Evolutionary conservation across 1,140 invertebrate genomes (phyloP), one percentile per base, ranked within the genome.

Genomic region (Caenorhabditis brenneri): DNA sequence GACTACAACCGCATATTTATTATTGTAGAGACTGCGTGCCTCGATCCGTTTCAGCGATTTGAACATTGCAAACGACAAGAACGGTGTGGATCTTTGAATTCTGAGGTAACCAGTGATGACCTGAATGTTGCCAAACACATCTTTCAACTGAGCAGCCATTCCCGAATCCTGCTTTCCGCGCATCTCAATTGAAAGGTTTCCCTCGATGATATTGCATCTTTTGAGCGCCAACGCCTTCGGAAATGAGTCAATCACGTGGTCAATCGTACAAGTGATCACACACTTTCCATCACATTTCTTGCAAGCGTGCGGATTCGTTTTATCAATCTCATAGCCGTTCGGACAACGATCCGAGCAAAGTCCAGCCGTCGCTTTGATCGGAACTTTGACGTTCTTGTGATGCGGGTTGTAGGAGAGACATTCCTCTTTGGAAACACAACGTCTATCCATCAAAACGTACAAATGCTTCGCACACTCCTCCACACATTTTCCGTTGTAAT

Each of bases 121-220:
- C 74, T 92, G 91, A 1, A 97, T 92, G 83, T 93, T 95, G 88
- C 93, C 93, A 51, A 97, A 91, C 84, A 93, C 94, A 24, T 94
- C 92, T 88, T 95, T 95, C 48, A 97, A 91, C 65, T 94, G 94
- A 53, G 94, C 93, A n/a, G 95, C 93, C 33, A 95, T 69, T n/a
- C 79, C 83, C 29, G 48, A 49, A 10, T 94, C 94, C 27, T 94
- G 94, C 49, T 94, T 93, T 19, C 97, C 93, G 87, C 80, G 49
- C 55, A 87, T 58, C 42, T 94, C 93, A 84, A 98, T 97, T 88
- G 94, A 94, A 0, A 98, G 92, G 51, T 93, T 93, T 1, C 95
- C 94, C 3, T 92, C 93, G 48, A 96, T 95, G 86, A 94, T 93
- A 0, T 95, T 97, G 90, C 96, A 98, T 0, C 95, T 95, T 82